Percentiles rank a stretch among this genome's conserved stretches.
phyloP scores from a whole-genome alignment of 1,140 invertebrate genomes.

The Lanistes nyassanus region DNA sequence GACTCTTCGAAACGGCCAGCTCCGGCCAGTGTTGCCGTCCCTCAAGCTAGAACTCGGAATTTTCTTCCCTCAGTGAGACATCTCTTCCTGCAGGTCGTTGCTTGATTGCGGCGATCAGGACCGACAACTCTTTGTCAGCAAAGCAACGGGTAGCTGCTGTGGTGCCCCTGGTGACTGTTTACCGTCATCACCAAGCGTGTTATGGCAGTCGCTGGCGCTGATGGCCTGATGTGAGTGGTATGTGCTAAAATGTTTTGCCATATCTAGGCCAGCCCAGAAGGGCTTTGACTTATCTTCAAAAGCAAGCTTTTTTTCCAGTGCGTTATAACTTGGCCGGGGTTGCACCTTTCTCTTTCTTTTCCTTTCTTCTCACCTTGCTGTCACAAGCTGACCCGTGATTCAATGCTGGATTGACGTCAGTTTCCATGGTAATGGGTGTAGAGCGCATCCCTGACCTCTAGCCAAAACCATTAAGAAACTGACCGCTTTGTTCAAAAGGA shows the following conservation, averaged over 20 bases:
- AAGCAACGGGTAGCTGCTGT: not conserved
- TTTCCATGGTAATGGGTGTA: not conserved
- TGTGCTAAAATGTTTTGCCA: conserved; percentile 15
- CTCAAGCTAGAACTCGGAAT: no score
- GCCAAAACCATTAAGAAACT: no score
- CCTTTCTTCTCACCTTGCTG: not conserved
- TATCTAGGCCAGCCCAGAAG: conserved; percentile 4
- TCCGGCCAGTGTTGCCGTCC: no score
- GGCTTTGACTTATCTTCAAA: no score
- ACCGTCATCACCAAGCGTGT: conserved; percentile 9
- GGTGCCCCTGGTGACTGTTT: conserved; percentile 5
- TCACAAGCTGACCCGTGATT: no score
- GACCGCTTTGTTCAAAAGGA: no score
- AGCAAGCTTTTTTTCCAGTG: not conserved
- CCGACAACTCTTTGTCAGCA: not conserved
- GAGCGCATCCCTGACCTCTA: no score
- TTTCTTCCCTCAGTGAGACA: not conserved
- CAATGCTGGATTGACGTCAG: not conserved
- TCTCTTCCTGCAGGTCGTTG: not conserved
- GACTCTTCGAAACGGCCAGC: no score
- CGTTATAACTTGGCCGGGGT: not conserved
- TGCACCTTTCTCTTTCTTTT: not conserved
- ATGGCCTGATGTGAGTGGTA: not conserved
- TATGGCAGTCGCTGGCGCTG: conserved; percentile 9
- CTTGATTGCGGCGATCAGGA: not conserved